Conservation (phyloP, 2,888 invertebrate species). For the Drosophila putrida region DNA sequence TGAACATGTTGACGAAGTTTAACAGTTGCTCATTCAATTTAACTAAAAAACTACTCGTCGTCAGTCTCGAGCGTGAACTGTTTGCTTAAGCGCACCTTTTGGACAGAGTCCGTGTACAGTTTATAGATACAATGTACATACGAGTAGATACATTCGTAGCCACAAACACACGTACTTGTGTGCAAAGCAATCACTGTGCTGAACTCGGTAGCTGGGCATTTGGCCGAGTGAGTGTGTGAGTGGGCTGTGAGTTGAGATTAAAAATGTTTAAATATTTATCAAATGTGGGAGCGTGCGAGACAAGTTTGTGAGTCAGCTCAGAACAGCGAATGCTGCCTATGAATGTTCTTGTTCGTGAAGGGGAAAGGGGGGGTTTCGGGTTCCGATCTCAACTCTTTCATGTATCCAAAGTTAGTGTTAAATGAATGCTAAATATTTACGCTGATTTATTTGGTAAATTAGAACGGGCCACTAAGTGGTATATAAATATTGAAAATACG, state of each 20-base stretch:
- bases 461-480: constrained; percentile 64
- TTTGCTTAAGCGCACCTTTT: constrained; percentile 68
- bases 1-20: constrained; percentile 32
- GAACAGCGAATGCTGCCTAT: constrained; percentile 37
- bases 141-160: constrained; percentile 46
- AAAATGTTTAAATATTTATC: constrained; percentile 74
- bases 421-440: constrained; percentile 77
- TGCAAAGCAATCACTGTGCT: constrained; percentile 53
- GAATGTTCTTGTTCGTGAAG: constrained; percentile 5
- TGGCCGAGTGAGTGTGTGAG: constrained; percentile 33
- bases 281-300: constrained; percentile 77
- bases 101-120: constrained; percentile 15
- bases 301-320: constrained; percentile 73
- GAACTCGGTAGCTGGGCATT: constrained; percentile 69
- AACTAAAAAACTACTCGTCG: constrained; percentile 22
- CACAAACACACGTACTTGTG: constrained; percentile 11
- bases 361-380: no score
- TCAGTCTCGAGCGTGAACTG: constrained; percentile 41
- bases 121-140: constrained; percentile 39
- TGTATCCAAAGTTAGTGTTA: constrained; percentile 48
- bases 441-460: constrained; percentile 75
- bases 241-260: constrained; percentile 62
- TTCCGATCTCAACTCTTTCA: constrained; percentile 1
- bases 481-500: constrained; percentile 67
- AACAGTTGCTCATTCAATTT: constrained; percentile 30